Conservation (phyloP, 2,797 vertebrate genomes). For the Numenius phaeopus region DNA sequence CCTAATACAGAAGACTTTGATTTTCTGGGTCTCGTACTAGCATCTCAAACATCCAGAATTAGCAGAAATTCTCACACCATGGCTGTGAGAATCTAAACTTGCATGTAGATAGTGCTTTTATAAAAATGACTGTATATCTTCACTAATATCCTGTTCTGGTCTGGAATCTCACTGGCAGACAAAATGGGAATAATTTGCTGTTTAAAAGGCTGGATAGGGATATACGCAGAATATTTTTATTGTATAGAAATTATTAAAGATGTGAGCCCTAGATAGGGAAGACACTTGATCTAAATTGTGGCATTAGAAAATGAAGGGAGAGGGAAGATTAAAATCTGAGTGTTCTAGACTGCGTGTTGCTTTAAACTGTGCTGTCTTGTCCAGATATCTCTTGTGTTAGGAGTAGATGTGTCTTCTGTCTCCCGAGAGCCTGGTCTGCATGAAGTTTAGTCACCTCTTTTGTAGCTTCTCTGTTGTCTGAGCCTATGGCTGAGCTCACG, state of each 20-base stretch:
- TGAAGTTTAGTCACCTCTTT: neutral
- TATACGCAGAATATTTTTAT: neutral
- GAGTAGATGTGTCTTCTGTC: neutral
- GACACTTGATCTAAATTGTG: neutral
- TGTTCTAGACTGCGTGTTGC: neutral
- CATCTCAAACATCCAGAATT: neutral
- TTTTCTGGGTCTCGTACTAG: neutral
- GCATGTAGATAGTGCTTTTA: neutral
- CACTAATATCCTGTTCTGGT: neutral
- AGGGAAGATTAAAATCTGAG: neutral
- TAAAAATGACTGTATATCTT: neutral
- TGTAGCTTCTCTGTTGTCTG: neutral
- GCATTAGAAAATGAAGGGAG: neutral
- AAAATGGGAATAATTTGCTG: neutral
- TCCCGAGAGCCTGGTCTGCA: fast-evolving
- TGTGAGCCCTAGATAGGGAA: too few relatives aligned
- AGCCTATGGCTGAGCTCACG: neutral
- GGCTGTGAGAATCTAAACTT: neutral
- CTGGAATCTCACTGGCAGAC: neutral
- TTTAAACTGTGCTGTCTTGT: neutral
- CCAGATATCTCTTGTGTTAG: fast-evolving
- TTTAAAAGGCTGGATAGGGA: neutral
- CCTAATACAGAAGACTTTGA: neutral
- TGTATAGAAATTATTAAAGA: neutral
- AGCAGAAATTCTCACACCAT: neutral